Evolutionary conservation across 2,888 invertebrate genomes (phyloP).

Genomic region (Eupithecia subumbrata): DNA sequence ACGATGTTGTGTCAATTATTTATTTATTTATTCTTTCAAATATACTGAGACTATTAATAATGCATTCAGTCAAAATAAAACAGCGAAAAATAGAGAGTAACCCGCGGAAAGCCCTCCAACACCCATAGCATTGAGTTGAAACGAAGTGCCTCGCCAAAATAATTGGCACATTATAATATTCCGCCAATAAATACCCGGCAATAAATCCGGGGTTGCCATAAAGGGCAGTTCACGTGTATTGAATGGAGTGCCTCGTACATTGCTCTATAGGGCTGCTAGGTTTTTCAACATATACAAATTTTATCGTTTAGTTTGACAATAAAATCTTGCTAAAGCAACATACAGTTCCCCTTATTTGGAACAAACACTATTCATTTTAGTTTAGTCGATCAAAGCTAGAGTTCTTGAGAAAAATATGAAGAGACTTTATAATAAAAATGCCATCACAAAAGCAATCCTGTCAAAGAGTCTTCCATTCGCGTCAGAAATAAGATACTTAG

Average conservation of each 20-base stretch:
- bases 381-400: neutral
- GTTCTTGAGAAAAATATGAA: neutral
- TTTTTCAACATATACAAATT: neutral
- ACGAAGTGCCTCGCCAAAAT: constrained; percentile 30
- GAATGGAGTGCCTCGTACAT: constrained; percentile 37
- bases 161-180: constrained; percentile 40
- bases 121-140: constrained; percentile 30
- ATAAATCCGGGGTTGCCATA: constrained; percentile 42
- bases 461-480: neutral
- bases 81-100: neutral
- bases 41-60: neutral
- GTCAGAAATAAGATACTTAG: neutral
- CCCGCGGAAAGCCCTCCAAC: constrained; percentile 16
- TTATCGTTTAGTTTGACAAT: neutral
- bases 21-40: neutral
- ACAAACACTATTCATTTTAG: neutral
- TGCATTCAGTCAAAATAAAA: neutral
- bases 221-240: constrained; percentile 38
- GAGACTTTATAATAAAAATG: neutral
- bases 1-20: too few species aligned
- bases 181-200: constrained; percentile 36
- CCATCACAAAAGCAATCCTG: neutral
- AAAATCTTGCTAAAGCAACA: neutral
- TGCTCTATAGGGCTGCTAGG: constrained; percentile 19
- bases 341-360: neutral